phyloP scores from a whole-genome alignment of 92 coral and sea anemone genomes.

The Epizoanthus stellaris region DNA sequence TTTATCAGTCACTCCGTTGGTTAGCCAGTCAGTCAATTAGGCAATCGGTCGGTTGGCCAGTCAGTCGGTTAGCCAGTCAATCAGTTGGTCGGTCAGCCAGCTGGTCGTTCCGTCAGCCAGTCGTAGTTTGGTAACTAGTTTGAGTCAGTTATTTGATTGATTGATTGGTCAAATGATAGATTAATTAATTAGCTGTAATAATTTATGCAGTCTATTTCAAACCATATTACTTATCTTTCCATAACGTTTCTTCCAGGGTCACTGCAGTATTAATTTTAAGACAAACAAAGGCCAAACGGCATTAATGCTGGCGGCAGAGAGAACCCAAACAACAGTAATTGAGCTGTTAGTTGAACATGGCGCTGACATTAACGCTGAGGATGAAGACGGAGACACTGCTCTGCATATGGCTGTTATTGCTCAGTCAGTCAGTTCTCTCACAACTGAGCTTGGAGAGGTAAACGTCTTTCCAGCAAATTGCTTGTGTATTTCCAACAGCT shows the following conservation, averaged over 20 bases:
- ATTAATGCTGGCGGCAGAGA: conserved; percentile 66
- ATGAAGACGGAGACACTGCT: conserved; percentile 82
- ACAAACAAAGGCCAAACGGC: conserved; percentile 77
- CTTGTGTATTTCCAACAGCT: background rate
- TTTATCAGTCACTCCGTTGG: too few species aligned
- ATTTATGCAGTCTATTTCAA: too few species aligned
- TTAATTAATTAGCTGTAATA: too few species aligned
- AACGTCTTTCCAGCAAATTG: background rate
- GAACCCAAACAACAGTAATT: conserved; percentile 53
- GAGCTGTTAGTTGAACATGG: conserved; percentile 73
- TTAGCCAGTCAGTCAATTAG: too few species aligned
- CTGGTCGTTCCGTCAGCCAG: background rate
- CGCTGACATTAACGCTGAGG: conserved; percentile 65
- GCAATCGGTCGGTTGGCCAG: too few species aligned
- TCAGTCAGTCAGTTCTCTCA: conserved; percentile 50
- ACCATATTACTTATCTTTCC: too few species aligned
- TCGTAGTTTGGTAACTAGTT: background rate
- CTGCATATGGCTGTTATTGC: conserved; percentile 77
- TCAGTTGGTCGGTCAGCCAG: too few species aligned
- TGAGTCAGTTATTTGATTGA: background rate
- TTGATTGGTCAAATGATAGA: too few species aligned
- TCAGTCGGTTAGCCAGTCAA: too few species aligned
- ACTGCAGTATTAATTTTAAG: too few species aligned
- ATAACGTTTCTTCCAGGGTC: conserved; percentile 59
- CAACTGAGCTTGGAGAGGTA: conserved; percentile 58